Evolutionary conservation across 2,888 invertebrate genomes (phyloP).

Genomic region (Oxyteleia sp.): DNA sequence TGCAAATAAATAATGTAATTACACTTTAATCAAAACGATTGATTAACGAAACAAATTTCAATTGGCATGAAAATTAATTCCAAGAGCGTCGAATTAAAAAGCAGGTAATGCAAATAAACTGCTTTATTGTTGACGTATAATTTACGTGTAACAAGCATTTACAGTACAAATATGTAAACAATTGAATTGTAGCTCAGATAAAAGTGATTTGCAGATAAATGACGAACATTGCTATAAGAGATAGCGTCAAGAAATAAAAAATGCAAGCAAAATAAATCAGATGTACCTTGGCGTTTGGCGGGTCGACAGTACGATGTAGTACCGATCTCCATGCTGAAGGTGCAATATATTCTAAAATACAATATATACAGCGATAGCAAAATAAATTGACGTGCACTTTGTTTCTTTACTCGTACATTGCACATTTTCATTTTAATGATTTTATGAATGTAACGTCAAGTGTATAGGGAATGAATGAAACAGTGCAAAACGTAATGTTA

Average conservation of each 20-base stretch:
- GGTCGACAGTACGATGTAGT: slow-evolving; percentile 86
- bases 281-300: slow-evolving; percentile 84
- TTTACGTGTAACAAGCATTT: slow-evolving; percentile 14
- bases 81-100: too few relatives aligned
- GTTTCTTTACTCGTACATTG: too few relatives aligned
- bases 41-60: too few relatives aligned
- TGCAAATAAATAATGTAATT: too few relatives aligned
- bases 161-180: slow-evolving; percentile 7
- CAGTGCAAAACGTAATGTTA: too few relatives aligned
- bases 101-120: not conserved
- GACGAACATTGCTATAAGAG: slow-evolving; percentile 25
- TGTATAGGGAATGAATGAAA: too few relatives aligned
- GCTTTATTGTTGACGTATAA: not conserved
- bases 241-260: slow-evolving; percentile 67
- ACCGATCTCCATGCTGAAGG: slow-evolving; percentile 87
- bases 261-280: slow-evolving; percentile 77
- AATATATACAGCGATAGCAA: slow-evolving; percentile 81
- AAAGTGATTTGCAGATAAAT: slow-evolving; percentile 5
- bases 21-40: too few relatives aligned
- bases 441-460: too few relatives aligned
- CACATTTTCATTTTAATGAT: too few relatives aligned
- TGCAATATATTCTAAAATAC: slow-evolving; percentile 86
- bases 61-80: too few relatives aligned
- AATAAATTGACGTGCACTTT: slow-evolving; percentile 70
- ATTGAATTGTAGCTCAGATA: not conserved